These are phyloP conservation scores for Oryzias celebensis DNA, from an alignment of 2,113 vertebrate genomes.

Conservation along the genomic window DNA sequence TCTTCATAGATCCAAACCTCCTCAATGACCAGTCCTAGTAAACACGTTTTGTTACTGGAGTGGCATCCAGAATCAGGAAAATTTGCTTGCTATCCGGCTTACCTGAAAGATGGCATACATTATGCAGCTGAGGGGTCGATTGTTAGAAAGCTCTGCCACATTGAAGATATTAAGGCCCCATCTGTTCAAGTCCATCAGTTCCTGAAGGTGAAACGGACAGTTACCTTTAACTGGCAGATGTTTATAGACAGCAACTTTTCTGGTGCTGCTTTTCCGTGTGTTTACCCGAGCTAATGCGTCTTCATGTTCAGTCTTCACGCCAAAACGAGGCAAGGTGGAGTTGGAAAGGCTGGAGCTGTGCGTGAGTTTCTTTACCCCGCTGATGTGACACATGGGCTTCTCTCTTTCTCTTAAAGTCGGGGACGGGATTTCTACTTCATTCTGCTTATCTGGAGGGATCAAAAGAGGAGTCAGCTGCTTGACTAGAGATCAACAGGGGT, in stretches of 20 bases:
- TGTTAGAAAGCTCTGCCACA: conserved; percentile 87
- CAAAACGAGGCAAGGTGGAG: conserved; percentile 83
- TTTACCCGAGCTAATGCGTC: conserved; percentile 84
- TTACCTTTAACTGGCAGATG: neutral
- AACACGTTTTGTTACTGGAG: neutral
- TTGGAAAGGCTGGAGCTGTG: conserved; percentile 84
- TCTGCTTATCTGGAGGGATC: conserved; percentile 84
- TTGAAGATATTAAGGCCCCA: conserved; percentile 96
- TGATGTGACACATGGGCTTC: conserved; percentile 92
- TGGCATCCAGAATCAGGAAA: neutral
- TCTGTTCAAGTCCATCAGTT: conserved; percentile 89
- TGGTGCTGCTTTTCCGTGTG: neutral
- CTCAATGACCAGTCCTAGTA: no score
- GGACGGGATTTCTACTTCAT: conserved; percentile 90
- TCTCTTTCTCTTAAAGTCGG: conserved; percentile 85
- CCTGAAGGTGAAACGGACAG: conserved; percentile 67
- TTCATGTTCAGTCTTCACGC: conserved; percentile 89
- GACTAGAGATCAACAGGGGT: neutral
- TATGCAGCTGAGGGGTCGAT: conserved; percentile 88
- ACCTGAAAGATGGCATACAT: conserved; percentile 94
- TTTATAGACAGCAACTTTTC: neutral
- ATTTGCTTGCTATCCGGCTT: conserved; percentile 2
- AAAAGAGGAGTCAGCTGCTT: conserved; percentile 18
- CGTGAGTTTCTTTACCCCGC: conserved; percentile 85
- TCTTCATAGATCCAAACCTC: no score